phyloP scores from a whole-genome alignment of 2,797 vertebrate species.

The Anguilla pacifica region DNA sequence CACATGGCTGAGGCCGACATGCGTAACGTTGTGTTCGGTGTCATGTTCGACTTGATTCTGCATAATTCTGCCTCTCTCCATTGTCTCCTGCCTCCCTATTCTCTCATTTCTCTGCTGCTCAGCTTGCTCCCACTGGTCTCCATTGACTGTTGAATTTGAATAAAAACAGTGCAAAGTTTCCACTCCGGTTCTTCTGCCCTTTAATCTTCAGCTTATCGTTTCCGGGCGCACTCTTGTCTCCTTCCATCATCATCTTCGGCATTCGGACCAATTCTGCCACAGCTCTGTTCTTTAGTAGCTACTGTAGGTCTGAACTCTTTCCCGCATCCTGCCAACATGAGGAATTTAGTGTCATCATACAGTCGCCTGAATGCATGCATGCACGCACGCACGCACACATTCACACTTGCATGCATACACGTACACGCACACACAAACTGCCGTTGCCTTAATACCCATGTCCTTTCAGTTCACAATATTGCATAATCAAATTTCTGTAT shows the following conservation, averaged over 20 bases:
- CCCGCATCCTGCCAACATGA: not conserved
- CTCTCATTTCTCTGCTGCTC: not conserved
- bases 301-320: not conserved
- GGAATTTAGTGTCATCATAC: not conserved
- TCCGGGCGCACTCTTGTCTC: not conserved
- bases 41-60: not conserved
- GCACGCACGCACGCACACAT: too few relatives aligned
- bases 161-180: not conserved
- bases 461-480: not conserved
- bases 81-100: not conserved
- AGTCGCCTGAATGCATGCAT: too few relatives aligned
- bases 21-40: not conserved
- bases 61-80: not conserved
- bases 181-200: not conserved
- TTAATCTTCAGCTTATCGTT: not conserved
- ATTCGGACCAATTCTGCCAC: not conserved
- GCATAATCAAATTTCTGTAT: not conserved
- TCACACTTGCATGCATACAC: too few relatives aligned
- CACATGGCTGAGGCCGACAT: not conserved
- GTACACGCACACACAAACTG: not conserved
- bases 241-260: not conserved
- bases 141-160: not conserved
- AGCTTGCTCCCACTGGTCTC: not conserved
- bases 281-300: not conserved
- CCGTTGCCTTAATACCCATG: not conserved